These are phyloP conservation scores for Hydropsyche betteni DNA, from an alignment of 2,888 invertebrate species.

Conservation along the genomic window DNA sequence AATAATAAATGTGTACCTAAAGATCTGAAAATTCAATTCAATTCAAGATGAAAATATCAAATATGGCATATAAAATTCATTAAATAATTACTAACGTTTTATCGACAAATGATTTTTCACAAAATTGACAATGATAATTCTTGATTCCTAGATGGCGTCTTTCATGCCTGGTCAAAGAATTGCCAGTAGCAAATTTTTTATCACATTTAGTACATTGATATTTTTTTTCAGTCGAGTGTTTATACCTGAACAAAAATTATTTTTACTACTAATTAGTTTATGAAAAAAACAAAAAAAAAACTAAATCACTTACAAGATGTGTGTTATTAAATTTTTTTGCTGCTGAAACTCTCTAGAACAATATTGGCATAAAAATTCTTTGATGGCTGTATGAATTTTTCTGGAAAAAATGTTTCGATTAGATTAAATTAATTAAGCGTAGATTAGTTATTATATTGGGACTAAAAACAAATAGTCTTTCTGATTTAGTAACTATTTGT, in stretches of 20 bases:
- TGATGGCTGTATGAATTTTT: constrained; percentile 36
- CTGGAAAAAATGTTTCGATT: constrained; percentile 30
- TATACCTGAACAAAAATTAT: constrained; percentile 37
- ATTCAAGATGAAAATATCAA: not conserved
- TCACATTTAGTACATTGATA: constrained; percentile 58
- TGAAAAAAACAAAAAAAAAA: not conserved
- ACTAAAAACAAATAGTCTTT: not conserved
- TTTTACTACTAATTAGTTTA: no score
- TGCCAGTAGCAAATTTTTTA: constrained; percentile 60
- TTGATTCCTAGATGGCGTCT: constrained; percentile 60
- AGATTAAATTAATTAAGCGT: no score
- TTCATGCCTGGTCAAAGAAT: constrained; percentile 59
- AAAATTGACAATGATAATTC: constrained; percentile 57
- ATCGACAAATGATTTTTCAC: constrained; percentile 59
- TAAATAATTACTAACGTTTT: constrained; percentile 55
- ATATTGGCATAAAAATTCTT: constrained; percentile 48
- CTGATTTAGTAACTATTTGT: not conserved
- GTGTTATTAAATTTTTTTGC: constrained; percentile 43
- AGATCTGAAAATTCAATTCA: constrained; percentile 27
- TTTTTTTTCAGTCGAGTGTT: constrained; percentile 55
- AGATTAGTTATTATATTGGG: no score
- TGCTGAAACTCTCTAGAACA: constrained; percentile 45
- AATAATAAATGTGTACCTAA: constrained; percentile 40
- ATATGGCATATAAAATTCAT: not conserved
- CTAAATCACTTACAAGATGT: constrained; percentile 44